Evolutionary conservation across 2,113 vertebrate genomes (phyloP), one percentile per base, ranked within the genome.

Genomic region (Sciurus niger): DNA sequence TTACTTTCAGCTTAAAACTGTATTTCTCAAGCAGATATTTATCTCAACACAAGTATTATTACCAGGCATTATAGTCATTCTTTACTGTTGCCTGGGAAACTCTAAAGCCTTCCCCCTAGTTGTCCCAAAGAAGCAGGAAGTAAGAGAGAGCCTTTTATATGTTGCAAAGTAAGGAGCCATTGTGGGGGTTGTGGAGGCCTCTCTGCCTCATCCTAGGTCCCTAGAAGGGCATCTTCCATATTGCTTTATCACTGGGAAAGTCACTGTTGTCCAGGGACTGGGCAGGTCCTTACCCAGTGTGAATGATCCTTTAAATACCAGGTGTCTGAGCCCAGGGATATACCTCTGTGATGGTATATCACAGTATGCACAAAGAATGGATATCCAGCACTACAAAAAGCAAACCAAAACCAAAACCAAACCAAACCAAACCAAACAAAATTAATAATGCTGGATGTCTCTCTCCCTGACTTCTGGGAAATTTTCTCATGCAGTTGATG

Each of bases 161-260:
- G 2, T 22, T 76, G 40, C 20, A 32, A 34, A 46, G 20, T 4
- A 34, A 53, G 46, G 46, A 46, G n/a, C 12, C 60, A 28, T 9
- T 12, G 8, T 28, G 8, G 24, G 77, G 8, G 32, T 40, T 40
- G 32, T n/a, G 8, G 40, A 76, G 37, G 40, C 8, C 14, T 1
- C 43, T 77, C 30, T 48, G 65, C 30, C 22, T 78, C 40, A 20
- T 28, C 43, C 65, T 16, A 77, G 4, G 13, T 55, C 25, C 90
- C 20, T 63, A 0, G 1, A n/a, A 4, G 55, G 25, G 2, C 8
- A 4, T 20, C 24, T 3, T 53, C 12, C 16, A 13, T 28, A 4
- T 0, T 24, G 55, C 30, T 65, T 82, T 37, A 68, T 37, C 32
- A 2, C 60, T 34, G 24, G 5, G 51, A 30, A 24, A 6, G 7